Evolutionary conservation across 2,888 invertebrate species (phyloP).

Genomic region (Strigamia crassipes): DNA sequence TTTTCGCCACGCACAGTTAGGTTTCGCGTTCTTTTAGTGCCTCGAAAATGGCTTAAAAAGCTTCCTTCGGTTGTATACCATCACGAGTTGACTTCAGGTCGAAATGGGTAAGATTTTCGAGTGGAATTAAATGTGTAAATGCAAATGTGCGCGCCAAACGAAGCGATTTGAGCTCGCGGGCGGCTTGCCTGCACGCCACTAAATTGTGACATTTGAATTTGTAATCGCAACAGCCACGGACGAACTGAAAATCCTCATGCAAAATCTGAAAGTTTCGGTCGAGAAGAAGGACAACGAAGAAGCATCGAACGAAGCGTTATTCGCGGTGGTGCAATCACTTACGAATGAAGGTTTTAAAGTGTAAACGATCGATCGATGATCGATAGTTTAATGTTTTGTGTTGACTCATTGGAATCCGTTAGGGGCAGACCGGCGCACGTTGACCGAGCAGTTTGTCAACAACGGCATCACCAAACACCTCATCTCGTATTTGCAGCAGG

Average conservation of each 20-base stretch:
- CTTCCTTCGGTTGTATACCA: background rate
- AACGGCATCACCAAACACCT: background rate
- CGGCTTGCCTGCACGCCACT: background rate
- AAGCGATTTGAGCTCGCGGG: too few species aligned
- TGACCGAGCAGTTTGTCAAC: constrained; percentile 35
- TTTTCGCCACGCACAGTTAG: too few species aligned
- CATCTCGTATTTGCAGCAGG: background rate
- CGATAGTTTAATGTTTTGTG: background rate
- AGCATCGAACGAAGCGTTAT: background rate
- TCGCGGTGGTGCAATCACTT: background rate
- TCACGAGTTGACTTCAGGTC: background rate
- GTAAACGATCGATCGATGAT: background rate
- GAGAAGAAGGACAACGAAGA: background rate
- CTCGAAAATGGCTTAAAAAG: background rate
- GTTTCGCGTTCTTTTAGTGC: background rate
- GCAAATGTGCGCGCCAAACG: too few species aligned
- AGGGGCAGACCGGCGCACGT: constrained; percentile 24
- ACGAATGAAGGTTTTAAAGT: background rate
- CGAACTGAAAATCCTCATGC: background rate
- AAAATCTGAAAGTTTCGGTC: background rate
- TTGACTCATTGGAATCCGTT: background rate
- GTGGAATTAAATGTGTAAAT: too few species aligned
- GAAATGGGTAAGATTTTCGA: background rate
- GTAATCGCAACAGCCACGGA: background rate
- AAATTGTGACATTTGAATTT: too few species aligned